A percentile compares a stretch with the other conserved stretches of the same genome.
phyloP scores from a whole-genome alignment of 2,113 vertebrate species.

The Eleginops maclovinus region DNA sequence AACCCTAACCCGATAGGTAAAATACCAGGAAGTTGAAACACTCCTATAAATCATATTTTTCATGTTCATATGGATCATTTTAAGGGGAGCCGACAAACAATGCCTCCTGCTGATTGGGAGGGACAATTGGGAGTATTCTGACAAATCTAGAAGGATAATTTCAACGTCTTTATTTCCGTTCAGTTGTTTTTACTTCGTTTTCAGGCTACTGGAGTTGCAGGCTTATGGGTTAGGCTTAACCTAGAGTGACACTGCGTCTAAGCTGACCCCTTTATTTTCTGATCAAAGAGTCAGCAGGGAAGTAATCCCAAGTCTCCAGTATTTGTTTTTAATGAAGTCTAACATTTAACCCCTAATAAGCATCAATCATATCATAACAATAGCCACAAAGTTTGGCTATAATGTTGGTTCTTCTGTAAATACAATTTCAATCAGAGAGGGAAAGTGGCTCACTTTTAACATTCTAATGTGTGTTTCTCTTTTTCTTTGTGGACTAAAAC shows the following conservation, averaged over 20 bases:
- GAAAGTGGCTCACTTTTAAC: slow-evolving; percentile 1
- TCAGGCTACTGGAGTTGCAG: slow-evolving; percentile 16
- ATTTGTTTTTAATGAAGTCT: slow-evolving; percentile 73
- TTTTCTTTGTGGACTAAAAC: slow-evolving; percentile 11
- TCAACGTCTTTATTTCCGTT: neutral
- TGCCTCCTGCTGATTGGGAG: neutral
- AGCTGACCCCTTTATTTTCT: slow-evolving; percentile 46
- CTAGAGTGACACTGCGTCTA: slow-evolving; percentile 55
- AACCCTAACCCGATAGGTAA: neutral
- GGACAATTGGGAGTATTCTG: neutral
- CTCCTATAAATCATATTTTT: neutral
- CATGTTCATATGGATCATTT: neutral
- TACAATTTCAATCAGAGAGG: slow-evolving; percentile 4
- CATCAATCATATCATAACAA: slow-evolving; percentile 25
- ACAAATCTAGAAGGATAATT: neutral
- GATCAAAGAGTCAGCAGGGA: slow-evolving; percentile 69
- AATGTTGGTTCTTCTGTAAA: neutral
- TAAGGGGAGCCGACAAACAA: neutral
- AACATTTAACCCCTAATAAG: slow-evolving; percentile 50
- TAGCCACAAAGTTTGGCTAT: neutral
- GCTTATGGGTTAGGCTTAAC: slow-evolving; percentile 60
- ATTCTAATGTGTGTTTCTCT: neutral
- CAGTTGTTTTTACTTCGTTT: slow-evolving; percentile 28
- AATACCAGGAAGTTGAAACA: neutral
- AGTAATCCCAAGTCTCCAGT: slow-evolving; percentile 46